Conservation (phyloP, 2,797 vertebrate species). For the Lemur catta region DNA sequence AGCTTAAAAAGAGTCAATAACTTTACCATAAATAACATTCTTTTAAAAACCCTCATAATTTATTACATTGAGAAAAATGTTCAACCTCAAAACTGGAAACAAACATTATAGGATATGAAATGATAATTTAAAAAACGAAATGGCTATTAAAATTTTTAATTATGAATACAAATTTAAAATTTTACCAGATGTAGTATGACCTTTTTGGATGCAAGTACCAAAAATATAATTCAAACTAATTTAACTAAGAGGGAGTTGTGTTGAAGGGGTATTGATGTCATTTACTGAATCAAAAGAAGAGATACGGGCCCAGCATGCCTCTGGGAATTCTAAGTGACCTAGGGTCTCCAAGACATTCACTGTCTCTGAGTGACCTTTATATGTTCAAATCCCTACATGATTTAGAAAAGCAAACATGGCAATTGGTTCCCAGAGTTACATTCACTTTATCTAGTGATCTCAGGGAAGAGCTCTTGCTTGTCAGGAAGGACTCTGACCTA, state of each 20-base stretch:
- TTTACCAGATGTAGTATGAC: neutral
- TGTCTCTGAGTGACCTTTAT: neutral
- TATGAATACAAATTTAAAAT: neutral
- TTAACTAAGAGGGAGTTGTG: neutral
- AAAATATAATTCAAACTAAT: neutral
- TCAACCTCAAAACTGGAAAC: neutral
- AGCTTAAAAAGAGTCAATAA: neutral
- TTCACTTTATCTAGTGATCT: neutral
- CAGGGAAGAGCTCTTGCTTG: neutral
- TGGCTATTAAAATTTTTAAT: neutral
- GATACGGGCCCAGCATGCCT: neutral
- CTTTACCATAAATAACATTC: neutral
- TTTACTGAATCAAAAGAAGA: neutral
- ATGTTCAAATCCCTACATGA: neutral
- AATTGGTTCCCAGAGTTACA: neutral
- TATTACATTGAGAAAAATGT: neutral
- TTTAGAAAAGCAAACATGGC: neutral
- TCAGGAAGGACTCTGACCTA: neutral
- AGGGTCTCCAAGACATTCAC: neutral
- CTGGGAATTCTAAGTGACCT: neutral
- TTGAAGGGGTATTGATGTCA: neutral
- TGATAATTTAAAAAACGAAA: neutral
- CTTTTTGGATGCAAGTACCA: neutral
- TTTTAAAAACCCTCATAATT: neutral
- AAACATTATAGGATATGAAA: neutral